Evolutionary conservation across 2,113 vertebrate genomes (phyloP).

Genomic region (Crotalus viridis): DNA sequence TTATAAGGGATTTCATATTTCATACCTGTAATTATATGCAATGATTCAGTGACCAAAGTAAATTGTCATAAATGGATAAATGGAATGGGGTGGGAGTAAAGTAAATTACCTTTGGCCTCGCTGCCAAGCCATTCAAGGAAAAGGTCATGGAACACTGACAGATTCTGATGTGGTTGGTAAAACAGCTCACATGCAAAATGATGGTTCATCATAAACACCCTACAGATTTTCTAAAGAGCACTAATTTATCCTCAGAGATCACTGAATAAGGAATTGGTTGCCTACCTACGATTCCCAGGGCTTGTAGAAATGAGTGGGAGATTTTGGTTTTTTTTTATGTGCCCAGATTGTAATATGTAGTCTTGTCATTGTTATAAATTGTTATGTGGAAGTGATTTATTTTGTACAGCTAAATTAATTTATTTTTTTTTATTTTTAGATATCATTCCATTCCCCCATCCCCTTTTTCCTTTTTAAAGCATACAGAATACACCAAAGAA

Average conservation of each 20-base stretch:
- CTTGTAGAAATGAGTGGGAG: constrained; percentile 82
- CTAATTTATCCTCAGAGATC: constrained; percentile 88
- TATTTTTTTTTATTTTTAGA: constrained; percentile 82
- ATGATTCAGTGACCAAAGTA: constrained; percentile 43
- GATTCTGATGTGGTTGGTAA: constrained; percentile 57
- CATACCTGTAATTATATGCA: constrained; percentile 41
- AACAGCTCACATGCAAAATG: constrained; percentile 53
- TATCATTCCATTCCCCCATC: constrained; percentile 67
- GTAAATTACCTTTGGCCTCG: constrained; percentile 61
- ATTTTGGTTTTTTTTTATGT: not conserved
- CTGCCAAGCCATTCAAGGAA: constrained; percentile 52
- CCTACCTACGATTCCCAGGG: constrained; percentile 79
- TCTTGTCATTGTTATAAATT: constrained; percentile 84
- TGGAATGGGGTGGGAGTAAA: constrained; percentile 29
- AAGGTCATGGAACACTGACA: constrained; percentile 57
- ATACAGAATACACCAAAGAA: constrained; percentile 98
- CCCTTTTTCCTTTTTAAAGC: constrained; percentile 69
- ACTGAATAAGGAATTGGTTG: constrained; percentile 80
- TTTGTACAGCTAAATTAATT: constrained; percentile 97
- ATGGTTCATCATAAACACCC: constrained; percentile 66
- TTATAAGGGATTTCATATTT: constrained; percentile 29
- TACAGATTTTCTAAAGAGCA: constrained; percentile 84
- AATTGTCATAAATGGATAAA: constrained; percentile 53
- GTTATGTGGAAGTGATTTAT: constrained; percentile 80
- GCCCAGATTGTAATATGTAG: constrained; percentile 86